Percentiles rank a stretch among this genome's conserved stretches.
Conservation (phyloP, 2,113 vertebrate genomes). For the Raja brachyura region DNA sequence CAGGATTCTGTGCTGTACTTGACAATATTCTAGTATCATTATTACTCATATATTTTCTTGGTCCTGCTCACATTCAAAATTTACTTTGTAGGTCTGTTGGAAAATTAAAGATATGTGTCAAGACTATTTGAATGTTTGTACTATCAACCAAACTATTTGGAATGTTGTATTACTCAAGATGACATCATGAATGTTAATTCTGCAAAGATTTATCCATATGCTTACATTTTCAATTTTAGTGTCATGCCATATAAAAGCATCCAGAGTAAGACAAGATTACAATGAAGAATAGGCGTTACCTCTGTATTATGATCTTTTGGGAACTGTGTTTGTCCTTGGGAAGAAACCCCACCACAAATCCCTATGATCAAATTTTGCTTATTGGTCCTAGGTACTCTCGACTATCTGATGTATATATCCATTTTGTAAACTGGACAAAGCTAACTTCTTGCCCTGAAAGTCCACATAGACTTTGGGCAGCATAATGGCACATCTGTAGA, state of each 20-base stretch:
- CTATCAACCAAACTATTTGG: background rate
- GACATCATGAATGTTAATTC: background rate
- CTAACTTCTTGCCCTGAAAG: background rate
- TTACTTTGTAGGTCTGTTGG: background rate
- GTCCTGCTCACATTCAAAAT: background rate
- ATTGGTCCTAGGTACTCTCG: background rate
- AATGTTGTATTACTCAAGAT: background rate
- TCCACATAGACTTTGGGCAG: background rate
- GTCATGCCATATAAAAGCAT: background rate
- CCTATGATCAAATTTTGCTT: background rate
- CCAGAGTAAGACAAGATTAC: background rate
- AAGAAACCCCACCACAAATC: background rate
- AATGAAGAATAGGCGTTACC: background rate
- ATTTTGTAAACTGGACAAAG: background rate
- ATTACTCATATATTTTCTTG: background rate
- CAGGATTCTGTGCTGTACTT: too few species aligned
- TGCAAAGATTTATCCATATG: background rate
- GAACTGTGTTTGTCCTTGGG: background rate
- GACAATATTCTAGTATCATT: too few species aligned
- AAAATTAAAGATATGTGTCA: background rate
- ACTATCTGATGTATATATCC: background rate
- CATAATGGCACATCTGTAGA: too few species aligned
- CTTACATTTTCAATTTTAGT: background rate
- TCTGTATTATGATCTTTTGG: background rate
- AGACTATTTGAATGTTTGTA: background rate